Evolutionary conservation across 1,140 invertebrate species (phyloP).

Genomic region (Bombyx mori): DNA sequence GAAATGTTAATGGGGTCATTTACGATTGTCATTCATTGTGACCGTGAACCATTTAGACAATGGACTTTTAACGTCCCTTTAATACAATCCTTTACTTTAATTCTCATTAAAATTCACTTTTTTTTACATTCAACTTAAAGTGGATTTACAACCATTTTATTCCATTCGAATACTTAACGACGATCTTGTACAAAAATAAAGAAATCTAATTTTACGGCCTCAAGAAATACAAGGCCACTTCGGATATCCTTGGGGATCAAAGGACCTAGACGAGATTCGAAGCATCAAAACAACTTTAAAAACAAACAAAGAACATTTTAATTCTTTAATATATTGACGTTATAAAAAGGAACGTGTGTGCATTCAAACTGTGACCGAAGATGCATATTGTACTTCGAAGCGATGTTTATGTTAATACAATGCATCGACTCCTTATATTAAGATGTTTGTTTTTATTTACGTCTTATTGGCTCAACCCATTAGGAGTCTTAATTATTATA

Average conservation of each 20-base stretch:
- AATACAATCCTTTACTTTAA: conserved; percentile 8
- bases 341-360: conserved; percentile 49
- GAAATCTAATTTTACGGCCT: conserved; percentile 30
- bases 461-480: conserved; percentile 13
- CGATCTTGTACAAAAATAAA: conserved; percentile 27
- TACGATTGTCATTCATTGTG: conserved; percentile 36
- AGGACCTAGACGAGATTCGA: conserved; percentile 7
- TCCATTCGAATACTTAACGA: conserved; percentile 23
- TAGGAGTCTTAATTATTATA: conserved; percentile 21
- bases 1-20: conserved; percentile 52
- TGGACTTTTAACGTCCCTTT: conserved; percentile 14
- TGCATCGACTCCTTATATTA: conserved; percentile 41
- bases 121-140: neutral
- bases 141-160: conserved; percentile 16
- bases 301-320: conserved; percentile 37
- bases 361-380: conserved; percentile 48
- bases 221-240: conserved; percentile 11
- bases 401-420: conserved; percentile 60
- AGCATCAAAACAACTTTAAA: conserved; percentile 21
- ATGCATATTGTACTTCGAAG: conserved; percentile 32
- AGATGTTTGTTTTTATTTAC: conserved; percentile 43
- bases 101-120: neutral
- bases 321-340: conserved; percentile 48
- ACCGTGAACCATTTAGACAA: conserved; percentile 25
- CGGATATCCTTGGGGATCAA: conserved; percentile 7